phyloP scores from a whole-genome alignment of 2,797 vertebrate genomes.

The Psittacula derbiana region DNA sequence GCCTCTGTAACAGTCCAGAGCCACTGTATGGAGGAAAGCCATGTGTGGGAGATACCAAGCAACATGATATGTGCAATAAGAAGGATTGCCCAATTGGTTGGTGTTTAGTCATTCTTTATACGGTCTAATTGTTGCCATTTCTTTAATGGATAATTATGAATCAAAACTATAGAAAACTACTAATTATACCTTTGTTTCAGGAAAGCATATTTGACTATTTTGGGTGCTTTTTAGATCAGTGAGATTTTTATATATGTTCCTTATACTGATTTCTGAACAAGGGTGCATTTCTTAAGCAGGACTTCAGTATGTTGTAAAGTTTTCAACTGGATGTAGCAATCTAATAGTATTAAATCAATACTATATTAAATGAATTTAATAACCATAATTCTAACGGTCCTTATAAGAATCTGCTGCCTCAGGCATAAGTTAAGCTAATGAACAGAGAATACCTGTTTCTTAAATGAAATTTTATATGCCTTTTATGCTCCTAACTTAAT shows the following conservation, averaged over 20 bases:
- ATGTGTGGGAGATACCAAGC: slow-evolving; percentile 83
- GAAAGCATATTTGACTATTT: neutral
- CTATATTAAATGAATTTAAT: neutral
- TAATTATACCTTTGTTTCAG: neutral
- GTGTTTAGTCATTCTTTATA: slow-evolving; percentile 26
- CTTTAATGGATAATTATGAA: neutral
- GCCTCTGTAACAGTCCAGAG: slow-evolving; percentile 90
- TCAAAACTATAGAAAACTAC: neutral
- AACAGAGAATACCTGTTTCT: neutral
- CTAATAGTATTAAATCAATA: neutral
- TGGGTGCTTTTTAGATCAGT: neutral
- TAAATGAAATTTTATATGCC: neutral
- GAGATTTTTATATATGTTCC: neutral
- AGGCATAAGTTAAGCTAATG: neutral
- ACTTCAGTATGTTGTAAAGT: neutral
- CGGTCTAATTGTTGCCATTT: neutral
- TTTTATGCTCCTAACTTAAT: neutral
- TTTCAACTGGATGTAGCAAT: neutral
- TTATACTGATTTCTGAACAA: neutral
- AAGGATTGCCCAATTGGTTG: slow-evolving; percentile 89
- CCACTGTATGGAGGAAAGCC: slow-evolving; percentile 88
- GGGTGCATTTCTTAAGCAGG: neutral
- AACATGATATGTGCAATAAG: slow-evolving; percentile 89
- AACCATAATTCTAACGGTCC: neutral
- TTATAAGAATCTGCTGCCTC: neutral